Percentiles rank a stretch among this genome's conserved stretches.
phyloP scores from a whole-genome alignment of 2,113 vertebrate genomes.

The Podilymbus podiceps region DNA sequence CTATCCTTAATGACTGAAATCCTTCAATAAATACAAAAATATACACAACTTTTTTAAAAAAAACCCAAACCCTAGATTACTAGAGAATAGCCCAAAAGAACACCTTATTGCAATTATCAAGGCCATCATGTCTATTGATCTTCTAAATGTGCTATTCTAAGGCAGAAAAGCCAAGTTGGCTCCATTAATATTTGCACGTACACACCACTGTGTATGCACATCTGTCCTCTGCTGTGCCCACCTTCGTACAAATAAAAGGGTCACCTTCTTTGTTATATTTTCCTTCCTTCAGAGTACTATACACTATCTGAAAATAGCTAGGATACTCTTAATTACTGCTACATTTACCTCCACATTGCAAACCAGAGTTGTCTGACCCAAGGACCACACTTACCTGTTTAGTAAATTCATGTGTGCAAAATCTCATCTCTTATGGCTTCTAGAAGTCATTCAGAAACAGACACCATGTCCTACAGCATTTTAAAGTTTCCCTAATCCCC shows the following conservation, averaged over 20 bases:
- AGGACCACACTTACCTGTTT: fast-evolving
- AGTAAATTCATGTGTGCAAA: background rate
- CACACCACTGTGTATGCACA: background rate
- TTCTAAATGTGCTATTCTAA: background rate
- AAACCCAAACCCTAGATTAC: background rate
- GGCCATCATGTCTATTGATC: background rate
- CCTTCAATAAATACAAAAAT: background rate
- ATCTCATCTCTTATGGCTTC: background rate
- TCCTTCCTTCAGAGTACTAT: background rate
- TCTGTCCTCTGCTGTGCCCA: background rate
- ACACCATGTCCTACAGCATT: background rate
- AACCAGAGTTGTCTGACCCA: background rate
- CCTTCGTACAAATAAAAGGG: background rate
- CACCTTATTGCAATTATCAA: background rate
- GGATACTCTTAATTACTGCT: background rate
- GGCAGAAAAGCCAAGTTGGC: background rate
- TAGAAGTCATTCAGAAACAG: background rate
- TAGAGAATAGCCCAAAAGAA: background rate
- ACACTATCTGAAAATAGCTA: background rate
- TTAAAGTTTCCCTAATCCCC: background rate
- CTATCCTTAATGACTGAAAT: background rate
- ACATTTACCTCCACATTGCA: background rate
- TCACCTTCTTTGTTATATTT: background rate
- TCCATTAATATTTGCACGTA: background rate
- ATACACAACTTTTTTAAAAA: background rate